Base-by-base conservation (phyloP, 2,797 vertebrate genomes). In the Squalus acanthias region DNA sequence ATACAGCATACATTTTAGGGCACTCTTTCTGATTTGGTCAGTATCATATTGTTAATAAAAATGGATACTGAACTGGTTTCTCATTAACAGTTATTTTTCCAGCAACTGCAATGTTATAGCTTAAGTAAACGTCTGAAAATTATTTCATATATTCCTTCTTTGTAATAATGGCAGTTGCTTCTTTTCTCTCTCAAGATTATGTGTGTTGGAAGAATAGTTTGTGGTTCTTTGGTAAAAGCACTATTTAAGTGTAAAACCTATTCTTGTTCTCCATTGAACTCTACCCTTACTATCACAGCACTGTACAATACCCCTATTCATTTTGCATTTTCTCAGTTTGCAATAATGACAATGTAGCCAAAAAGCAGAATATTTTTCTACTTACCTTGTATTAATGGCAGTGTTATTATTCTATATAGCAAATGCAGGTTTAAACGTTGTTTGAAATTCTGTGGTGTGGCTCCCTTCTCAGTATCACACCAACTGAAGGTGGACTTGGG, bases 341-440 rank as follows among this genome's bases (percentile, higher is more conserved):
- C 91, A 93, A 39, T 85, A 50, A 20, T 12, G 13, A 17, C 89
- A 1, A 65, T 15, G 60, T 9, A 24, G 65, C n/a, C 12, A 63
- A 93, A 39, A 50, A 46, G 63, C 39, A 12, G 17, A 46, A 24
- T 85, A 24, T 24, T 24, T n/a, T 93, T 39, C 33, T 22, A 9
- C 94, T 72, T 22, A 95, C 94, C 94, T 95, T 74, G 69, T 95
- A 17, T 95, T 53, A 95, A 53, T 33, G 94, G 94, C 26, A 95
- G 46, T 33, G 70, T 57, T 76, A 60, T 60, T 76, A 95, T 17
- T 33, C 70, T 29, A 6, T 74, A 70, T 2, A 57, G 70, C 26
- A 33, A 29, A 15, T 53, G 26, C 22, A 57, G 50, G 33, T 76
- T 7, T 6, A 95, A 53, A 70, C 93, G 39, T 24, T 26, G 39